Evolutionary conservation across 2,113 vertebrate genomes (phyloP), one percentile per base, ranked within the genome.

Genomic region (Cyphotilapia sp.): DNA sequence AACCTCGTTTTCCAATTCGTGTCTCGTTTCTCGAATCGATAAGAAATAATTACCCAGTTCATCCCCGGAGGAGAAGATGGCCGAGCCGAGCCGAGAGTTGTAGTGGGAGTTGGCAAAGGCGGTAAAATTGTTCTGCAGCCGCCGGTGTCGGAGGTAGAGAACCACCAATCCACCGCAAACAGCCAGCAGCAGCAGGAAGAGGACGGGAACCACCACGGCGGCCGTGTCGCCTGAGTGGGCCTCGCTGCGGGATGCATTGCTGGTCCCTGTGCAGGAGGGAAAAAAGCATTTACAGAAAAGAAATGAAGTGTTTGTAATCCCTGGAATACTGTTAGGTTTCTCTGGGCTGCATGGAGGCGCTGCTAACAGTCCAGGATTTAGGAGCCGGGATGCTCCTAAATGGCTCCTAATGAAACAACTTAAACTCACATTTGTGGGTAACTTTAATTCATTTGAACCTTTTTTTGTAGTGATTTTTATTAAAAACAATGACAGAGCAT

Each of bases 91-190:
- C 57, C 99, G 97, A 14, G 99, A 99, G 95, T 97, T 99, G 94
- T 99, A 99, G 96, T 99, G 98, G 91, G 98, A 99, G 93, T 99
- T 99, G 76, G 99, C 98, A 1, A 99, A 99, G 56, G 98, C 97
- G 0, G 97, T 98, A 88, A 99, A 99, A 93, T 98, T 99, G 96
- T 96, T 98, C 95, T 99, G 98, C 35, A 99, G 97, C 29, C 98
- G 93, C 4, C 98, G 96, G 85, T 99, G 99, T 56, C 98, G 96
- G 24, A 97, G 92, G 93, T 99, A 99, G 7, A 99, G 96, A 40
- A 96, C 69, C 85, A 97, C 96, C 0, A 99, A 96, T 2, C 98
- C 97, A 0, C 97, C 93, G 0, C 97, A 98, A 24, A 98, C 95
- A 1, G 95, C 97, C 83, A 99, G 94, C 87, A 99, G 95, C 31